Conservation (phyloP, 2,113 vertebrate genomes). For the Eurypyga helias region DNA sequence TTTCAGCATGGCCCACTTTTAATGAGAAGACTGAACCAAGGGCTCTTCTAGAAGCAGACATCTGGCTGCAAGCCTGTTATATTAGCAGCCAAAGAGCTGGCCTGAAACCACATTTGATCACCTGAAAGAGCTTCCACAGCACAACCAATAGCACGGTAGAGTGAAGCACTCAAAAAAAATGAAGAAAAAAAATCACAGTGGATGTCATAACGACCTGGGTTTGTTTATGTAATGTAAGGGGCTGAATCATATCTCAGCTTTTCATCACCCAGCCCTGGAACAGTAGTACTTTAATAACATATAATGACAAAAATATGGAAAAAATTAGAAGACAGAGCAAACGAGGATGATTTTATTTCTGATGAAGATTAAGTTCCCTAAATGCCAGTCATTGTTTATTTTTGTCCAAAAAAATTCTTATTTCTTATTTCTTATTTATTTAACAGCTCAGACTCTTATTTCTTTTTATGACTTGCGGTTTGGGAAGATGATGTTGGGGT, state of each 20-base stretch:
- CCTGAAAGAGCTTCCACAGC: neutral
- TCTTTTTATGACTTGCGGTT: neutral
- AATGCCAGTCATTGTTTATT: slow-evolving; percentile 67
- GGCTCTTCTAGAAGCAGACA: neutral
- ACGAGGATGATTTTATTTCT: neutral
- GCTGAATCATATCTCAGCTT: slow-evolving; percentile 46
- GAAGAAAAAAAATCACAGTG: neutral
- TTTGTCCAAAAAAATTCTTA: slow-evolving; percentile 48
- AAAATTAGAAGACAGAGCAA: slow-evolving; percentile 54
- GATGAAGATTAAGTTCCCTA: slow-evolving; percentile 41
- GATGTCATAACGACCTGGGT: neutral
- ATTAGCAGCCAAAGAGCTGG: neutral
- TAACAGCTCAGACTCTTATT: slow-evolving; percentile 2
- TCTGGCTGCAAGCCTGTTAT: neutral
- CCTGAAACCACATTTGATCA: neutral
- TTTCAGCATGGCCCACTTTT: neutral
- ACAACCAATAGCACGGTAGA: accelerated
- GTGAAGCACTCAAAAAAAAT: neutral
- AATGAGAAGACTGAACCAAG: neutral
- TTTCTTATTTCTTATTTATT: slow-evolving; percentile 25
- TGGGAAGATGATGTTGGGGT: neutral
- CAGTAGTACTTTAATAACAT: slow-evolving; percentile 60
- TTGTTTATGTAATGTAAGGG: slow-evolving; percentile 39
- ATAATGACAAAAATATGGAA: slow-evolving; percentile 70
- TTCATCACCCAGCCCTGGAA: slow-evolving; percentile 56